phyloP scores from a whole-genome alignment of 2,888 invertebrate species.

The Helobdella robusta region DNA sequence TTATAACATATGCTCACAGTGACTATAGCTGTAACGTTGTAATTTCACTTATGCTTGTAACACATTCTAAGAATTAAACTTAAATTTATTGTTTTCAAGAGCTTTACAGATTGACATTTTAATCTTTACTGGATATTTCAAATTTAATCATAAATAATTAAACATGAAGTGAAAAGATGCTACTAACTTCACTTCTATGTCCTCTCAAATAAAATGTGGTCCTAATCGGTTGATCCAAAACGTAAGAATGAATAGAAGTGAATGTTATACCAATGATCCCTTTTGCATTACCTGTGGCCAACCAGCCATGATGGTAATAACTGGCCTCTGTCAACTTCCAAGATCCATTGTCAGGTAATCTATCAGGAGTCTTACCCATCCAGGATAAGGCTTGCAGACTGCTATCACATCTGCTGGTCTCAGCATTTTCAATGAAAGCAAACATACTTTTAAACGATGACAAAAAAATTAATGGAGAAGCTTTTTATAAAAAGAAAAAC shows the following conservation, averaged over 20 bases:
- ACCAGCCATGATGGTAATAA: conserved; percentile 94
- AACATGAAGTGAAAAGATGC: no score
- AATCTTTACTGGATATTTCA: not conserved
- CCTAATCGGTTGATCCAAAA: conserved; percentile 61
- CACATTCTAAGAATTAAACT: not conserved
- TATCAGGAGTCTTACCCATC: conserved; percentile 97
- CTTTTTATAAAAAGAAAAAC: no score
- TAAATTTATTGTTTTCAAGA: not conserved
- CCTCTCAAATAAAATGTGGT: conserved; percentile 95
- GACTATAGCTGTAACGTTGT: no score
- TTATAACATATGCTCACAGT: no score
- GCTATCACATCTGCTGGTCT: conserved; percentile 87
- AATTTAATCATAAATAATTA: no score
- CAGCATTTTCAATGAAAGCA: conserved; percentile 86
- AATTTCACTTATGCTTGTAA: no score
- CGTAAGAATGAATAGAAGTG: conserved; percentile 82
- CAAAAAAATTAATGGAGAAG: no score
- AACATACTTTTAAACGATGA: no score
- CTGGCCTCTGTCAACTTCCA: conserved; percentile 55
- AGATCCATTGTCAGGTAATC: conserved; percentile 66
- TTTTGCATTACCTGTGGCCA: conserved; percentile 83
- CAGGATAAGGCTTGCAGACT: conserved; percentile 85
- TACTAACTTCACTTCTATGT: conserved; percentile 80
- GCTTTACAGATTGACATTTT: not conserved
- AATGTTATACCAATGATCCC: conserved; percentile 89